A percentile compares a stretch with the other conserved stretches of the same genome.
phyloP scores from a whole-genome alignment of 2,888 invertebrate species.

The Heliconius hortense region DNA sequence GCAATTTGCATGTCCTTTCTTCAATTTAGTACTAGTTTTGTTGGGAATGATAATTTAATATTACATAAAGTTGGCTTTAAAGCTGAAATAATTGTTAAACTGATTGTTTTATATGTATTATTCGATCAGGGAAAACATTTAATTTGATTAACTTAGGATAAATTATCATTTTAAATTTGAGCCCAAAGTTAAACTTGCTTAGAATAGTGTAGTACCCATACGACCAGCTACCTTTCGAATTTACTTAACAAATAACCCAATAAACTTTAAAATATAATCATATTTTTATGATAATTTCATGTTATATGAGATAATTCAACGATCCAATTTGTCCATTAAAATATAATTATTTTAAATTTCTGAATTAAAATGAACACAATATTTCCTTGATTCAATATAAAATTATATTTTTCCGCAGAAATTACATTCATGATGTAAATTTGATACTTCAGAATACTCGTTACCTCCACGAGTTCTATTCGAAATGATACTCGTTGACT shows the following conservation, averaged over 20 bases:
- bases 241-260: background rate
- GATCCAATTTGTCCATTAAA: background rate
- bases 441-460: conserved; percentile 13
- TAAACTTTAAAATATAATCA: background rate
- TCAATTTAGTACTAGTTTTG: background rate
- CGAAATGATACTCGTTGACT: conserved; percentile 27
- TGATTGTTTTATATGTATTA: background rate
- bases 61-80: background rate
- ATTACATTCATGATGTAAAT: conserved; percentile 20
- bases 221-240: background rate
- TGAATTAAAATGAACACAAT: background rate
- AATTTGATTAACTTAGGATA: background rate
- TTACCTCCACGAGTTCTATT: conserved; percentile 24
- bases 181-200: background rate
- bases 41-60: background rate
- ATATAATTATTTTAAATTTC: background rate
- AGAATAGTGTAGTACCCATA: background rate
- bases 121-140: background rate
- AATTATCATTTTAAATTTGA: background rate
- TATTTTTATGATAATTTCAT: background rate
- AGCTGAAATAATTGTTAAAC: background rate
- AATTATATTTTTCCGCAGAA: conserved; percentile 3
- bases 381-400: background rate
- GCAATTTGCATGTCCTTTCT: background rate
- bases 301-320: background rate